Evolutionary conservation across 2,113 vertebrate species (phyloP), one percentile per base, ranked within the genome.

Genomic region (Zingel zingel): DNA sequence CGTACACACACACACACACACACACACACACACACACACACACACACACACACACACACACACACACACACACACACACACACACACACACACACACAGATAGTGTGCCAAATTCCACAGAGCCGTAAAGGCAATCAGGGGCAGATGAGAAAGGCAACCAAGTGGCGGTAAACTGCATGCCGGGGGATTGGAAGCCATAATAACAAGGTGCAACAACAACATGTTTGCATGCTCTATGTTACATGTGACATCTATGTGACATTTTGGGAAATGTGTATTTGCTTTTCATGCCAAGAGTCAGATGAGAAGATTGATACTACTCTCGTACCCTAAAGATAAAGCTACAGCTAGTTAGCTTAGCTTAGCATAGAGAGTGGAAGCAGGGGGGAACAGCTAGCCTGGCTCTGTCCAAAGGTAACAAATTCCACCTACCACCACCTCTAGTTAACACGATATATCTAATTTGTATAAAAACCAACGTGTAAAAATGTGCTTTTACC

Each of bases 51-150:
- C n/a, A n/a, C n/a, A n/a, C n/a, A n/a, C 70, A 57, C 36, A 57
- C 53, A 69, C 67, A 66, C 73, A 62, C 74, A 54, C 25, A 77
- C 68, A 89, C 78, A 86, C 86, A 81, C 69, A 75, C 66, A 68
- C 74, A 62, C 70, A 45, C 36, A 57, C 53, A 54, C 67, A 66
- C 73, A 63, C 74, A 79, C 57, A 48, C 89, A 62, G 73, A 78
- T 56, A 54, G 75, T 62, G 81, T 82, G 87, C 91, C 89, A 93
- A 91, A 92, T 93, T 90, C 89, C 89, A 88, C 86, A 84, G 77
- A 67, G 82, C 77, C 56, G 61, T 84, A 88, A 89, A 92, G 82
- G 81, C 89, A 83, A 91, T 91, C 81, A 75, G 86, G 79, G 92
- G 89, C 83, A 88, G 89, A 92, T 92, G 89, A 88, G 88, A 86